Percentiles rank a stretch among this genome's conserved stretches.
phyloP scores from a whole-genome alignment of 2,113 vertebrate species.

The Laticauda laticaudata region DNA sequence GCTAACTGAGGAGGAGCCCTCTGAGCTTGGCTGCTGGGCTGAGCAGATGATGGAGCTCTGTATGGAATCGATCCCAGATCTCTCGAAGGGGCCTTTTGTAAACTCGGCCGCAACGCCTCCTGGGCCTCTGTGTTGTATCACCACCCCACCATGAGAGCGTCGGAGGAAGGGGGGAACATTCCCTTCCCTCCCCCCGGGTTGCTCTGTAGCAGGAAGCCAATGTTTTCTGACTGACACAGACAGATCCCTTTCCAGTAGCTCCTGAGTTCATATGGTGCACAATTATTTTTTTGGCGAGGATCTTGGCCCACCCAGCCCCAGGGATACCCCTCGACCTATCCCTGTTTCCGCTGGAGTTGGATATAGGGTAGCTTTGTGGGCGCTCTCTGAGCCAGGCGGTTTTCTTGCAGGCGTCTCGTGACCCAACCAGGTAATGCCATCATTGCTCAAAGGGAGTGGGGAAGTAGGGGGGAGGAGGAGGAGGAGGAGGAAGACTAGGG shows the following conservation, averaged over 20 bases:
- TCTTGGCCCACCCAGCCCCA: background rate
- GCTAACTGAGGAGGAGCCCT: too few species aligned
- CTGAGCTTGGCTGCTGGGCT: too few species aligned
- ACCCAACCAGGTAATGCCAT: too few species aligned
- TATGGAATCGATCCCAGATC: background rate
- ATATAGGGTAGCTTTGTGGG: fast-evolving
- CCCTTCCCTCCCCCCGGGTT: background rate
- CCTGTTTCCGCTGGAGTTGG: background rate
- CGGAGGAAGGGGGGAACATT: background rate
- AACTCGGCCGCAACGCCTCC: background rate
- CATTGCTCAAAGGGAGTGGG: too few species aligned
- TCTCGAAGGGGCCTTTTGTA: background rate
- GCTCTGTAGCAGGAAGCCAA: background rate
- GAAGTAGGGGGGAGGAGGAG: too few species aligned
- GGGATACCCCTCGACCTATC: too few species aligned
- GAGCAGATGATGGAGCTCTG: background rate
- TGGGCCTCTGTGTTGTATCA: too few species aligned
- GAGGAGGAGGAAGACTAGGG: too few species aligned
- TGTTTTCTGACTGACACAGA: background rate
- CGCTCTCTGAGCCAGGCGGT: background rate
- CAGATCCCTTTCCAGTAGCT: background rate
- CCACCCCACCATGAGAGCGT: too few species aligned
- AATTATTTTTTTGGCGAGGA: background rate
- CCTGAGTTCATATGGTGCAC: background rate
- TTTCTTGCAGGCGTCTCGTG: too few species aligned